phyloP scores from a whole-genome alignment of 1,140 invertebrate species.

The Battus philenor region DNA sequence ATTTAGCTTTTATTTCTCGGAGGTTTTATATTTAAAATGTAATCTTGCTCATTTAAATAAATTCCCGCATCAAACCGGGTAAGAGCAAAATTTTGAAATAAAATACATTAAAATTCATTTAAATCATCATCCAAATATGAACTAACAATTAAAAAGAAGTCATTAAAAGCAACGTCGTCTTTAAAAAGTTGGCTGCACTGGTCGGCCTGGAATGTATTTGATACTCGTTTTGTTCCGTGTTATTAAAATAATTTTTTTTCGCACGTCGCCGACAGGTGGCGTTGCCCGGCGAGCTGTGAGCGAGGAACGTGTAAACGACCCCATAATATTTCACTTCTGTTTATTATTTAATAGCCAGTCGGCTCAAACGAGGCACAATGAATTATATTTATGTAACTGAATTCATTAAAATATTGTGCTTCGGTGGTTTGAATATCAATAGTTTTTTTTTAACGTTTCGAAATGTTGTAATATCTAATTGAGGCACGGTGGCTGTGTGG shows the following conservation, averaged over 20 bases:
- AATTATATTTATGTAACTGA: too few relatives aligned
- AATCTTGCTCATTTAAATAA: too few relatives aligned
- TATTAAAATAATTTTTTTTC: constrained; percentile 47
- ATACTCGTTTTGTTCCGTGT: constrained; percentile 29
- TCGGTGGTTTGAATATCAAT: too few relatives aligned
- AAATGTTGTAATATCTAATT: too few relatives aligned
- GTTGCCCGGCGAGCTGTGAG: constrained; percentile 29
- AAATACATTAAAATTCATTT: too few relatives aligned
- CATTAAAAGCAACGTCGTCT: constrained; percentile 4
- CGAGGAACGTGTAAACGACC: constrained; percentile 45
- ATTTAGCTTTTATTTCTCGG: too few relatives aligned
- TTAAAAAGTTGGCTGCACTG: background rate
- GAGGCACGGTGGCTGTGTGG: too few relatives aligned
- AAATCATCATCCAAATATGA: constrained; percentile 2
- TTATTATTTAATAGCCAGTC: constrained; percentile 37
- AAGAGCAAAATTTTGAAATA: too few relatives aligned
- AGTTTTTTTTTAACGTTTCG: too few relatives aligned
- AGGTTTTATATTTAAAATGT: too few relatives aligned
- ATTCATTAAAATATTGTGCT: too few relatives aligned
- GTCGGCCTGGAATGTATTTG: constrained; percentile 5
- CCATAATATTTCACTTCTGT: constrained; percentile 41
- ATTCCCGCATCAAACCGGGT: too few relatives aligned
- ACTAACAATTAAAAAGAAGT: constrained; percentile 3
- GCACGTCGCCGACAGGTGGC: constrained; percentile 51
- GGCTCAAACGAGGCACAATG: constrained; percentile 18